A percentile compares a stretch with the other conserved stretches of the same genome.
phyloP scores from a whole-genome alignment of 2,888 invertebrate genomes.

The Hypselothyrea guttata region DNA sequence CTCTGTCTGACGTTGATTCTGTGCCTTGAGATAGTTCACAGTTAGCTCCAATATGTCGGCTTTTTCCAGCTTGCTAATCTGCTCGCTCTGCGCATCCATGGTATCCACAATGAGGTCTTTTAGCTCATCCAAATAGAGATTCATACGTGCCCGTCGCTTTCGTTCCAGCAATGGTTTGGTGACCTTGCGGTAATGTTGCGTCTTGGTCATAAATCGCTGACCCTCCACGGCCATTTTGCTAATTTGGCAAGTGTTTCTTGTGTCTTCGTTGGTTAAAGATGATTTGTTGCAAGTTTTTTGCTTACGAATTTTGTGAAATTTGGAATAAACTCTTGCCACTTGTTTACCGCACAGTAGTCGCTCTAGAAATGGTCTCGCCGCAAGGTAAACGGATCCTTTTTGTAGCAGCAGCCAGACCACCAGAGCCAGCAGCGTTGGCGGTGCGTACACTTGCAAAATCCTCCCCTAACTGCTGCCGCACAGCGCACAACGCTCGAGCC shows the following conservation, averaged over 20 bases:
- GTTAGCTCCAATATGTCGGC: slow-evolving; percentile 95
- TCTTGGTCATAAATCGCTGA: slow-evolving; percentile 87
- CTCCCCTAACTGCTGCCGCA: slow-evolving; percentile 75
- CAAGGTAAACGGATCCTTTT: slow-evolving; percentile 81
- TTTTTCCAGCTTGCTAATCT: slow-evolving; percentile 94
- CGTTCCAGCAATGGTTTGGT: slow-evolving; percentile 96
- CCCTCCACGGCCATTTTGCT: slow-evolving; percentile 80
- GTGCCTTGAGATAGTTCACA: slow-evolving; percentile 84
- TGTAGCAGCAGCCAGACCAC: slow-evolving; percentile 61
- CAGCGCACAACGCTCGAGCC: slow-evolving; percentile 60
- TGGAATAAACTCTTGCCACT: slow-evolving; percentile 41
- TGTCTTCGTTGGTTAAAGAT: not conserved
- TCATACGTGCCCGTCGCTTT: slow-evolving; percentile 94
- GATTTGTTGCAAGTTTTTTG: not conserved
- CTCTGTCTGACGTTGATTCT: slow-evolving; percentile 83
- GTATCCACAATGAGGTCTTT: slow-evolving; percentile 93
- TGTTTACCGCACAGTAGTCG: slow-evolving; percentile 80
- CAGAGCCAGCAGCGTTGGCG: slow-evolving; percentile 40
- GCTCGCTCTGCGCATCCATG: slow-evolving; percentile 93
- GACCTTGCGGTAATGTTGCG: slow-evolving; percentile 96
- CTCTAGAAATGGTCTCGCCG: slow-evolving; percentile 80
- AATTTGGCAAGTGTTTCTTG: slow-evolving; percentile 4
- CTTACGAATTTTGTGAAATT: slow-evolving; percentile 18
- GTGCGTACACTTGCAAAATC: slow-evolving; percentile 69
- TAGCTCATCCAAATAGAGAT: slow-evolving; percentile 93